phyloP scores from a whole-genome alignment of 1,140 invertebrate species.

The Drosophila nannoptera region DNA sequence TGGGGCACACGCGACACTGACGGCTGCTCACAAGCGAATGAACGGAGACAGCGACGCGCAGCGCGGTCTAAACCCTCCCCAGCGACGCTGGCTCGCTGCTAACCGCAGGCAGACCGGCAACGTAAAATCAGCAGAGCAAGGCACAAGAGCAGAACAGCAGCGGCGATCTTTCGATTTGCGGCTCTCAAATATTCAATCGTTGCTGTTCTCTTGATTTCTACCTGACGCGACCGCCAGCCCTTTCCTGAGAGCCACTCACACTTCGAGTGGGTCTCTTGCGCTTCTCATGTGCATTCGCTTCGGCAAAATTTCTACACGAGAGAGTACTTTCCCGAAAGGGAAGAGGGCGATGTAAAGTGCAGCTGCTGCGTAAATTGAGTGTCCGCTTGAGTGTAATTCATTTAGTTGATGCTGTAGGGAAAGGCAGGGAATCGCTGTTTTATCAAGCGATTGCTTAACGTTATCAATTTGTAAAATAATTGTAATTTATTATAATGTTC shows the following conservation, averaged over 20 bases:
- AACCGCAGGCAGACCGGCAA: slow-evolving; percentile 9
- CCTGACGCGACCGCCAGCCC: not conserved
- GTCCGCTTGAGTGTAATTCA: slow-evolving; percentile 24
- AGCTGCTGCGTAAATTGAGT: slow-evolving; percentile 39
- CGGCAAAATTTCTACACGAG: slow-evolving; percentile 9
- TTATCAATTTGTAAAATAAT: slow-evolving; percentile 27
- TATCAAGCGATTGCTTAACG: slow-evolving; percentile 10
- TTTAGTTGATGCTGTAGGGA: not conserved
- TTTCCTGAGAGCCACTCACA: not conserved
- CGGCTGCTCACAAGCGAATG: slow-evolving; percentile 75
- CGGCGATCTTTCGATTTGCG: slow-evolving; percentile 7
- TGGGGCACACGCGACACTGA: slow-evolving; percentile 73
- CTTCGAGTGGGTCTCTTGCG: slow-evolving; percentile 1
- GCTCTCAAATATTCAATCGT: slow-evolving; percentile 14
- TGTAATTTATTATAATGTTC: slow-evolving; percentile 13
- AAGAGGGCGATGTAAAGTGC: slow-evolving; percentile 9
- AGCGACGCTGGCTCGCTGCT: not conserved
- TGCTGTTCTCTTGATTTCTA: not conserved
- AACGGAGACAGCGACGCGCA: slow-evolving; percentile 33
- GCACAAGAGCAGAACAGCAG: slow-evolving; percentile 27
- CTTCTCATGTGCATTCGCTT: slow-evolving; percentile 5
- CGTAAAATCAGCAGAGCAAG: too few relatives aligned
- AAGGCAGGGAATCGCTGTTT: not conserved
- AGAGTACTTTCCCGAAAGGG: not conserved
- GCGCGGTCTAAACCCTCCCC: slow-evolving; percentile 31